Evolutionary conservation across 2,113 vertebrate genomes (phyloP).

Genomic region (Triplophysa tibetana): DNA sequence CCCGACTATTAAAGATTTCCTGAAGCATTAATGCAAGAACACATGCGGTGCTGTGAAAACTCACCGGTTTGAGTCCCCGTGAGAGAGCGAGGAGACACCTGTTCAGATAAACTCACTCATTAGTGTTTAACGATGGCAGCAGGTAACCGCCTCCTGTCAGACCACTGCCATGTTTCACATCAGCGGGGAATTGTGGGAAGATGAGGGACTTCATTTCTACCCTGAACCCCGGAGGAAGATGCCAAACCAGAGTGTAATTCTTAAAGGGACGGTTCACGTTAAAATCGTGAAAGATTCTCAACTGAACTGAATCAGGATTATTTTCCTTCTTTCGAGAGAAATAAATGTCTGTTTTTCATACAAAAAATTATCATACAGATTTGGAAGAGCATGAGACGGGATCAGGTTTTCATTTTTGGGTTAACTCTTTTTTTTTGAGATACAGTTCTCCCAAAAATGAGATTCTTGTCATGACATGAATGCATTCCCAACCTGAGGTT

Average conservation of each 20-base stretch:
- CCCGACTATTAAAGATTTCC: conserved; percentile 50
- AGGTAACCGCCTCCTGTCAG: conserved; percentile 54
- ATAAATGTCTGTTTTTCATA: no score
- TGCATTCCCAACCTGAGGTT: no score
- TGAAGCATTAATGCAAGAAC: conserved; percentile 44
- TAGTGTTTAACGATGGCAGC: conserved; percentile 44
- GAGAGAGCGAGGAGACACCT: conserved; percentile 32
- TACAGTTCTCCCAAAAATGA: no score
- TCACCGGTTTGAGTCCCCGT: conserved; percentile 13
- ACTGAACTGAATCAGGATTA: no score
- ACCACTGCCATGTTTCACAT: conserved; percentile 20
- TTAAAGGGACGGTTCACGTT: conserved; percentile 1
- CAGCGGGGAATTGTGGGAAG: conserved; percentile 41
- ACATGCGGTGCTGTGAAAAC: conserved; percentile 31
- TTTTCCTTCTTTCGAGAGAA: no score
- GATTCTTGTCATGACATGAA: no score
- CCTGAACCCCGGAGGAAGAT: conserved; percentile 30
- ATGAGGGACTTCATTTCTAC: conserved; percentile 30
- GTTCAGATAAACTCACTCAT: conserved; percentile 44
- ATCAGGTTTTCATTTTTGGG: no score
- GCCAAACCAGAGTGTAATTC: neutral
- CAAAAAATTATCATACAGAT: no score
- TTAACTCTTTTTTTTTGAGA: no score
- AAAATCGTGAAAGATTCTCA: conserved; percentile 13
- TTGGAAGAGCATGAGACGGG: no score